These are phyloP conservation scores for Tenrec ecaudatus DNA, from an alignment of 2,113 vertebrate genomes.

Conservation along the genomic window DNA sequence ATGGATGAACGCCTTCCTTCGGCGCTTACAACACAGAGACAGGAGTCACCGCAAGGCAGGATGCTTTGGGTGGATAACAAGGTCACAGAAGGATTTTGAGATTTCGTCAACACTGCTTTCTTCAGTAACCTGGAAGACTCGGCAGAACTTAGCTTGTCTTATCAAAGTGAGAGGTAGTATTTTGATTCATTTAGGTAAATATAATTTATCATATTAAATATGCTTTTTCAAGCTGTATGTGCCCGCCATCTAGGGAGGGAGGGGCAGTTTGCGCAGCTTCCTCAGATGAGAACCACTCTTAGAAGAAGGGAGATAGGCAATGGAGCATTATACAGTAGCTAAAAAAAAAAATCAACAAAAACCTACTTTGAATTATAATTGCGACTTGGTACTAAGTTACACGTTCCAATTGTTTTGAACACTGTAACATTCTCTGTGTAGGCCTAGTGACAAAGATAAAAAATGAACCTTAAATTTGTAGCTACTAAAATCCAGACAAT, in stretches of 20 bases:
- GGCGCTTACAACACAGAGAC: neutral
- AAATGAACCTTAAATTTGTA: neutral
- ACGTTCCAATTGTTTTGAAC: neutral
- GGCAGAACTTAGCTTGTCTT: constrained; percentile 5
- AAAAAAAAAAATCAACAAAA: neutral
- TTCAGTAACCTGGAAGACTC: neutral
- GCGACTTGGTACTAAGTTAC: constrained; percentile 40
- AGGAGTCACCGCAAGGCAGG: neutral
- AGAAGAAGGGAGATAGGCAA: constrained; percentile 2
- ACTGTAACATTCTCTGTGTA: neutral
- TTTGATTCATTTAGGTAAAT: constrained; percentile 52
- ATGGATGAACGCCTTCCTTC: neutral
- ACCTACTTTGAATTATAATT: constrained; percentile 31
- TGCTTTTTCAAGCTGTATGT: constrained; percentile 1
- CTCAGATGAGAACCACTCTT: constrained; percentile 30
- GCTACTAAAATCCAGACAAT: neutral
- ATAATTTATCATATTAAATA: neutral
- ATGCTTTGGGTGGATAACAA: neutral
- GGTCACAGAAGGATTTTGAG: neutral
- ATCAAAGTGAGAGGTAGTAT: neutral
- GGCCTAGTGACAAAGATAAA: constrained; percentile 8
- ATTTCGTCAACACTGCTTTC: constrained; percentile 1
- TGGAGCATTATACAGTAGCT: neutral
- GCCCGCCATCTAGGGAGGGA: neutral
- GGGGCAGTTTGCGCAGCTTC: neutral